Conservation (phyloP, 64 coral and sea anemone species). For the Pocillopora verrucosa region DNA sequence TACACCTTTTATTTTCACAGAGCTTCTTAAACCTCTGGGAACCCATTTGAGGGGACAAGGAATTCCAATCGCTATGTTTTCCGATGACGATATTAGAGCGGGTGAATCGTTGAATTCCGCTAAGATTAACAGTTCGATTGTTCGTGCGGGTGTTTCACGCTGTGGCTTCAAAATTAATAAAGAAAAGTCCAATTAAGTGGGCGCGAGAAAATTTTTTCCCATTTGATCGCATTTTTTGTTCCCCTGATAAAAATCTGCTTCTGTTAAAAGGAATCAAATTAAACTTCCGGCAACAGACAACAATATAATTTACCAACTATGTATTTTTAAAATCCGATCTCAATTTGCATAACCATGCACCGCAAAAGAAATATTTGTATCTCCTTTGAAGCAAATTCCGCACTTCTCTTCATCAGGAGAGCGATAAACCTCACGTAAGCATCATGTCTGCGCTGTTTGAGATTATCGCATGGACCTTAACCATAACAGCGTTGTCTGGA, state of each 20-base stretch:
- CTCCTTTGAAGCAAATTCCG: no score
- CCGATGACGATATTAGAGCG: constrained; percentile 25
- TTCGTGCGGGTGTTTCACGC: background rate
- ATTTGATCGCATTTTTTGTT: no score
- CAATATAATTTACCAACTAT: no score
- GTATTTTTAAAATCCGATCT: no score
- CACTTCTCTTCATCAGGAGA: no score
- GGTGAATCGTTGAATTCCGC: background rate
- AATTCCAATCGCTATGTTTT: constrained; percentile 25
- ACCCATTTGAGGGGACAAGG: constrained; percentile 18
- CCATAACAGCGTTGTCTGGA: background rate
- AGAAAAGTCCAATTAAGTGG: constrained; percentile 21
- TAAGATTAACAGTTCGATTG: background rate
- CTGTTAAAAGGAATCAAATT: no score
- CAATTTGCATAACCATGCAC: no score
- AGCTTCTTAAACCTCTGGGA: constrained; percentile 9
- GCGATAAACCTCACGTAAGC: background rate
- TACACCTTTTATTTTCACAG: constrained; percentile 39
- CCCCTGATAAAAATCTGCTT: no score
- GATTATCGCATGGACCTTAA: background rate
- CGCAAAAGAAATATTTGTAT: no score
- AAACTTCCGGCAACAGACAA: no score
- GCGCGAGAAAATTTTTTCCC: background rate
- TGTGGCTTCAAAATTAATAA: constrained; percentile 15
- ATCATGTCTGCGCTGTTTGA: background rate